Percentiles rank a stretch among this genome's conserved stretches.
Conservation (phyloP, 1,140 invertebrate genomes). For the Heliconius congener region DNA sequence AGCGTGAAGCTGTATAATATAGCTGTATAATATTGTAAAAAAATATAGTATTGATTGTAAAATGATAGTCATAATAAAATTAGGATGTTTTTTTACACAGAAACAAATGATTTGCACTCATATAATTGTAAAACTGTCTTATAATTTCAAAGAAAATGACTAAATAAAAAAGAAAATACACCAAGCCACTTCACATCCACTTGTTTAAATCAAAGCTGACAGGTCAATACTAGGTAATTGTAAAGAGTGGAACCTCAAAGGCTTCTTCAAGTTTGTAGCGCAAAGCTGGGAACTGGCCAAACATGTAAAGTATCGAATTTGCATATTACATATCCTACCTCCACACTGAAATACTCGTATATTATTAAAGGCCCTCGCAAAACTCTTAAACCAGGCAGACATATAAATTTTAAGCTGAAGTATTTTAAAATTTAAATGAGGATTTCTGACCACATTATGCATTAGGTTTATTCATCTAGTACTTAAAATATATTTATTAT, state of each 20-base stretch:
- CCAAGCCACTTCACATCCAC: not conserved
- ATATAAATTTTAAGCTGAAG: slow-evolving; percentile 15
- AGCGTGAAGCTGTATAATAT: too few relatives aligned
- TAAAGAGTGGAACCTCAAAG: slow-evolving; percentile 28
- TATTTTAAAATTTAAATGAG: slow-evolving; percentile 19
- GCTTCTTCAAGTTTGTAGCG: slow-evolving; percentile 20
- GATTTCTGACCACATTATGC: slow-evolving; percentile 11
- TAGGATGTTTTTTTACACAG: too few relatives aligned
- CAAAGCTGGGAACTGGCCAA: slow-evolving; percentile 34
- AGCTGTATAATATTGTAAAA: too few relatives aligned
- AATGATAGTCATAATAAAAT: too few relatives aligned
- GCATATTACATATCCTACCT: slow-evolving; percentile 34
- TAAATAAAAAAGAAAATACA: not conserved
- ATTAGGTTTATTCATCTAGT: not conserved
- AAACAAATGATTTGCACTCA: too few relatives aligned
- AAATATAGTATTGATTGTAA: too few relatives aligned
- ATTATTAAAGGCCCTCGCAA: slow-evolving; percentile 26
- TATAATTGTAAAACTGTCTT: too few relatives aligned
- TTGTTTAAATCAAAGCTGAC: slow-evolving; percentile 17
- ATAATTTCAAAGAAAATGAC: too few relatives aligned
- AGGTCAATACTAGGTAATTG: slow-evolving; percentile 28
- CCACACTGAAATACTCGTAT: slow-evolving; percentile 3
- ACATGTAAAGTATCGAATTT: slow-evolving; percentile 35
- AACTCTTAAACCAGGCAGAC: slow-evolving; percentile 26
- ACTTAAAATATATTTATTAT: not conserved